Conservation (phyloP, 2,888 invertebrate species). For the Aporophyla nigra region DNA sequence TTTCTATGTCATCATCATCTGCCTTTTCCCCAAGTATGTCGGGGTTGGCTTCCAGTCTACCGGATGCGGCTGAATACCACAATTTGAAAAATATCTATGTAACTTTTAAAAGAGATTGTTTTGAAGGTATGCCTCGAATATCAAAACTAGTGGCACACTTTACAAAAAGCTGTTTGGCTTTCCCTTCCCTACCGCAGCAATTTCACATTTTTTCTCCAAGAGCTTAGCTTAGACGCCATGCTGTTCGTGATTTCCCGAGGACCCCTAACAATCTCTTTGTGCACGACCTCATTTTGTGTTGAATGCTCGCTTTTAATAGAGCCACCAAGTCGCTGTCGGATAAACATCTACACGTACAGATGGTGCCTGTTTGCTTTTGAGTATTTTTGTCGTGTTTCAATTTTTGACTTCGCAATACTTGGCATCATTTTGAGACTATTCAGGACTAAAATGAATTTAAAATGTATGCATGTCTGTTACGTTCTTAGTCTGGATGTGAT, state of each 20-base stretch:
- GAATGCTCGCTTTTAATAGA: slow-evolving; percentile 79
- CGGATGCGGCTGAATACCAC: not conserved
- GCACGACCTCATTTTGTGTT: slow-evolving; percentile 84
- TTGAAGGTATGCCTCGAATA: slow-evolving; percentile 14
- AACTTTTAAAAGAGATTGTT: slow-evolving; percentile 4
- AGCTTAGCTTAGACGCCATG: slow-evolving; percentile 61
- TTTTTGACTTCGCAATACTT: slow-evolving; percentile 13
- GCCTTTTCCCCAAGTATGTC: not conserved
- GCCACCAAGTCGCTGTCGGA: slow-evolving; percentile 74
- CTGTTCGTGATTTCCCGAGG: slow-evolving; percentile 82
- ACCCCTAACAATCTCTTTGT: slow-evolving; percentile 84
- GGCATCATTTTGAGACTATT: not conserved
- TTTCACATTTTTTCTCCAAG: slow-evolving; percentile 62
- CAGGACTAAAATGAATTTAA: not conserved
- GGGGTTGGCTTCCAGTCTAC: not conserved
- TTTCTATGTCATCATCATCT: not conserved
- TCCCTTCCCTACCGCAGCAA: slow-evolving; percentile 48
- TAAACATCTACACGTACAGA: slow-evolving; percentile 72
- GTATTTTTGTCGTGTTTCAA: slow-evolving; percentile 43
- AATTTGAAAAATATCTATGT: not conserved
- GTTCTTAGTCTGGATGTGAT: not conserved
- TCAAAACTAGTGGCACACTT: slow-evolving; percentile 28
- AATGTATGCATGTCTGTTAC: not conserved
- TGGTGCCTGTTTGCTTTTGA: slow-evolving; percentile 63
- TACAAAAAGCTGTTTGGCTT: slow-evolving; percentile 42